phyloP scores from a whole-genome alignment of 2,113 vertebrate genomes.

The Butorides virescens region DNA sequence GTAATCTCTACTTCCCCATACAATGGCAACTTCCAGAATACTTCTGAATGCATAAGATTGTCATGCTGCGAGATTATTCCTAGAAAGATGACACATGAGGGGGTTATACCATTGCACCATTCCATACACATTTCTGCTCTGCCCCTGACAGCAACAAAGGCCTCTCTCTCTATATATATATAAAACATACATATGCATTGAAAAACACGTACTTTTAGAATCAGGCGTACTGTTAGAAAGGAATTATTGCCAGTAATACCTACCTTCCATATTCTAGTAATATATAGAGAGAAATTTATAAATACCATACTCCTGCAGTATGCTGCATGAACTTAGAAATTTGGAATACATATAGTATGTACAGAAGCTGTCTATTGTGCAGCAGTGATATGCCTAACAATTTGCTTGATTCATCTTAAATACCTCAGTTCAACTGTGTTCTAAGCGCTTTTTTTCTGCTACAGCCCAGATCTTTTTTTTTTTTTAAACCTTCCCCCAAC shows the following conservation, averaged over 20 bases:
- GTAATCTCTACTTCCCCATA: neutral
- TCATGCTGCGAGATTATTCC: slow-evolving; percentile 8
- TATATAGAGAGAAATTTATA: neutral
- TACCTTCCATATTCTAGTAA: neutral
- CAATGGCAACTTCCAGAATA: slow-evolving; percentile 4
- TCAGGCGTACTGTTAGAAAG: neutral
- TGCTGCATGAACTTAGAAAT: neutral
- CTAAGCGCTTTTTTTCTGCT: neutral
- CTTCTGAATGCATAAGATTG: neutral
- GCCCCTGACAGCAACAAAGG: neutral
- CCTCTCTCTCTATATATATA: neutral
- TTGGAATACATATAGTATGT: neutral
- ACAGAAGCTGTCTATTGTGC: neutral
- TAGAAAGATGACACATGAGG: slow-evolving; percentile 26
- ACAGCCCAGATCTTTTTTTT: neutral
- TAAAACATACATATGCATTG: neutral
- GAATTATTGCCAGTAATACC: neutral
- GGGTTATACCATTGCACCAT: neutral
- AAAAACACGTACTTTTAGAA: neutral
- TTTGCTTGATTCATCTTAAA: neutral
- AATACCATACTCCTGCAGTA: neutral
- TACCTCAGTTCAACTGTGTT: neutral
- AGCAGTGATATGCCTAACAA: neutral
- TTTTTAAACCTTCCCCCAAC: neutral
- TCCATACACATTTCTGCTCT: slow-evolving; percentile 29